These are phyloP conservation scores for Palaemon carinicauda DNA, from an alignment of 1,140 invertebrate species.

Conservation along the genomic window DNA sequence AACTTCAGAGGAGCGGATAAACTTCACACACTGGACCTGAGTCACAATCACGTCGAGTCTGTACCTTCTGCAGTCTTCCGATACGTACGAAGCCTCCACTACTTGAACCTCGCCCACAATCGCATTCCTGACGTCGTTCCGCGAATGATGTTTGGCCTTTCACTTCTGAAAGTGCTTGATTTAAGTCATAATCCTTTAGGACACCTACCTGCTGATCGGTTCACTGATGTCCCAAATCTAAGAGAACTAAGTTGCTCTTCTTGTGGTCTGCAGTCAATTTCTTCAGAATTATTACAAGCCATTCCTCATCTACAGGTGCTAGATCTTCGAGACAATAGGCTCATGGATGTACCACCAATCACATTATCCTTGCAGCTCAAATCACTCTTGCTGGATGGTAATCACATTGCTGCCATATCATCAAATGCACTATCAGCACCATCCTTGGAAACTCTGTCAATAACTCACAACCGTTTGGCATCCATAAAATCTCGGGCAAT, in stretches of 20 bases:
- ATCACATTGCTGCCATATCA: constrained; percentile 71
- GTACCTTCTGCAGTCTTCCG: constrained; percentile 77
- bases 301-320: constrained; percentile 70
- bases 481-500: constrained; percentile 76
- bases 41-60: constrained; percentile 67
- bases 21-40: constrained; percentile 65
- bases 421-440: constrained; percentile 31
- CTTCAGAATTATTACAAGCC: constrained; percentile 71
- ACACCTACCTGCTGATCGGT: constrained; percentile 78
- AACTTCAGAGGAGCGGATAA: constrained; percentile 65
- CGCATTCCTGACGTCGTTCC: constrained; percentile 74
- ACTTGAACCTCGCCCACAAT: constrained; percentile 76
- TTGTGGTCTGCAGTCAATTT: constrained; percentile 76
- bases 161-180: constrained; percentile 75
- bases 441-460: constrained; percentile 69
- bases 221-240: constrained; percentile 75
- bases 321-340: constrained; percentile 77
- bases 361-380: constrained; percentile 70
- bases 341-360: constrained; percentile 48
- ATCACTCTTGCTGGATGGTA: constrained; percentile 72
- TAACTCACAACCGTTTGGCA: constrained; percentile 78
- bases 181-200: constrained; percentile 77
- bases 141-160: constrained; percentile 74
- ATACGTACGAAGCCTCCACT: constrained; percentile 72
- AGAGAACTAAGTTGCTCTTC: constrained; percentile 74